Evolutionary conservation across 2,888 invertebrate genomes (phyloP).

Genomic region (Drosophila rubida): DNA sequence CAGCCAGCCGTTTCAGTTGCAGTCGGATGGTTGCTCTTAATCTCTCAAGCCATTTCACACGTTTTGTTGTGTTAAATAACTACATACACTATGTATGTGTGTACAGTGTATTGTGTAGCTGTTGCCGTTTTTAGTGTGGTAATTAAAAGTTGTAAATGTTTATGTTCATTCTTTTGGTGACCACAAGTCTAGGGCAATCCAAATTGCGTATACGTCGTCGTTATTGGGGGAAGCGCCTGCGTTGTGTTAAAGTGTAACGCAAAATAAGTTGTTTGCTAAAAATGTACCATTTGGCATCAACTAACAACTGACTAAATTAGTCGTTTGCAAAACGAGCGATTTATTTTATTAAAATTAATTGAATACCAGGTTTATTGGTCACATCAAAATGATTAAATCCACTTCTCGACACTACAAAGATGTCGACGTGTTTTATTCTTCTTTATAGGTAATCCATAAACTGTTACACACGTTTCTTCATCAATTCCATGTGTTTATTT

Average conservation of each 20-base stretch:
- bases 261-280: slow-evolving; percentile 4
- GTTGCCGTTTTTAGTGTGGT: slow-evolving; percentile 66
- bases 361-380: not conserved
- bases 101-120: slow-evolving; percentile 9
- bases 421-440: slow-evolving; percentile 7
- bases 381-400: not conserved
- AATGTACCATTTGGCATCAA: not conserved
- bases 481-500: slow-evolving; percentile 77
- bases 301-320: not conserved
- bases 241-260: slow-evolving; percentile 12
- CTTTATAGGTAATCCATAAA: slow-evolving; percentile 44
- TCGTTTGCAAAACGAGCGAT: not conserved
- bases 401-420: slow-evolving; percentile 3
- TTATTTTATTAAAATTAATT: not conserved
- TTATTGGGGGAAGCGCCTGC: slow-evolving; percentile 1
- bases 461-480: slow-evolving; percentile 71
- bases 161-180: slow-evolving; percentile 68
- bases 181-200: slow-evolving; percentile 63
- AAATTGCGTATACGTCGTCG: slow-evolving; percentile 15
- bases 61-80: slow-evolving; percentile 35
- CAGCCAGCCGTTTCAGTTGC: slow-evolving; percentile 32
- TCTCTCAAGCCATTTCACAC: slow-evolving; percentile 66
- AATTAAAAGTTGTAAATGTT: slow-evolving; percentile 78
- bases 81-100: not conserved
- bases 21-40: slow-evolving; percentile 52